Conservation (phyloP, 1,140 invertebrate genomes). For the Drosophila persimilis region DNA sequence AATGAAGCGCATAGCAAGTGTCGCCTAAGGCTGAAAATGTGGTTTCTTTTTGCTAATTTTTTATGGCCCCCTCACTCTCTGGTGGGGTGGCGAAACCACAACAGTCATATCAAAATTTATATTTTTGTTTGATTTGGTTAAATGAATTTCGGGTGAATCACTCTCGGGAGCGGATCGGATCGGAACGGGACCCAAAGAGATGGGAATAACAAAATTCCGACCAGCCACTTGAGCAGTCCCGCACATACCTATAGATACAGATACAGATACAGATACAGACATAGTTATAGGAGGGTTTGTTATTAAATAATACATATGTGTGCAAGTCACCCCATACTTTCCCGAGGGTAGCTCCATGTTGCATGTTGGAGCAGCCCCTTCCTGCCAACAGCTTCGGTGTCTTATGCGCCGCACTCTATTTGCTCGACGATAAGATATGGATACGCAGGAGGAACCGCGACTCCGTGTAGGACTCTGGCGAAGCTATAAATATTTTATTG, state of each 20-base stretch:
- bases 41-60: conserved; percentile 26
- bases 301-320: conserved; percentile 40
- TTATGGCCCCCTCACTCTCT: conserved; percentile 3
- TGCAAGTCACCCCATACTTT: neutral
- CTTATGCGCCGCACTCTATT: conserved; percentile 56
- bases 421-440: conserved; percentile 68
- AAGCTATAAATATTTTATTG: conserved; percentile 69
- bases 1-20: conserved; percentile 17
- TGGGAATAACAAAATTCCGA: conserved; percentile 24
- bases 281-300: conserved; percentile 11
- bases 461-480: conserved; percentile 51
- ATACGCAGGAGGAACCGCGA: conserved; percentile 18
- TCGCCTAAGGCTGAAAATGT: conserved; percentile 5
- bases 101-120: conserved; percentile 10
- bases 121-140: conserved; percentile 45
- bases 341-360: conserved; percentile 11
- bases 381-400: conserved; percentile 41
- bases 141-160: conserved; percentile 59
- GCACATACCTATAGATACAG: conserved; percentile 19
- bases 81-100: neutral
- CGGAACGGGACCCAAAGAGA: conserved; percentile 13
- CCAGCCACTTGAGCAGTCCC: conserved; percentile 47
- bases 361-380: conserved; percentile 46
- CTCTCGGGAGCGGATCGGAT: neutral
- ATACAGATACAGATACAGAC: conserved; percentile 28